phyloP scores from a whole-genome alignment of 1,140 invertebrate genomes.

The Calliopsis andreniformis region DNA sequence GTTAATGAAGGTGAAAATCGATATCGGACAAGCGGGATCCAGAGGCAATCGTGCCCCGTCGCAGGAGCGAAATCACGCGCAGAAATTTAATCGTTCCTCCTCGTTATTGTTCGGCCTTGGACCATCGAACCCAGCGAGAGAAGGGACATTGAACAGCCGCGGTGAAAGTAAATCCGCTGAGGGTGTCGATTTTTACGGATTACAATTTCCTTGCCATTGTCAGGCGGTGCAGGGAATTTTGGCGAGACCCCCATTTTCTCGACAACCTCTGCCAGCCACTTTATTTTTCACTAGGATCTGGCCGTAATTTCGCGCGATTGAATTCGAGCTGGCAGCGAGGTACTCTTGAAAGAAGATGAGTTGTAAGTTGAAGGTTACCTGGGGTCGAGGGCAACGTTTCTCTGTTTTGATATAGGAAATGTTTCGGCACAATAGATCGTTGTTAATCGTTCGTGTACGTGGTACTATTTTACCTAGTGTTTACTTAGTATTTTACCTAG shows the following conservation, averaged over 20 bases:
- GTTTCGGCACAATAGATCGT: too few relatives aligned
- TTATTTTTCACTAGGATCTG: background rate
- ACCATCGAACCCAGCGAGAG: too few relatives aligned
- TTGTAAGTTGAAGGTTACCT: too few relatives aligned
- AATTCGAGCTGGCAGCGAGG: background rate
- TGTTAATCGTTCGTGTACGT: too few relatives aligned
- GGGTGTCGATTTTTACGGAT: background rate
- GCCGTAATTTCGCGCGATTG: constrained; percentile 8
- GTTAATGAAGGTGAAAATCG: constrained; percentile 27
- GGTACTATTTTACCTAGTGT: too few relatives aligned
- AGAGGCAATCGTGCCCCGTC: background rate
- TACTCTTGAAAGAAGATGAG: too few relatives aligned
- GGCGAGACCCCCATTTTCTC: background rate
- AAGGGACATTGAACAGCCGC: too few relatives aligned
- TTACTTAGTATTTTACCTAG: too few relatives aligned
- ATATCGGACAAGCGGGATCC: constrained; percentile 7
- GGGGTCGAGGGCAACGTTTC: too few relatives aligned
- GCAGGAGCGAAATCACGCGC: background rate
- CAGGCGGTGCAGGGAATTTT: background rate
- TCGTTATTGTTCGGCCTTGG: background rate
- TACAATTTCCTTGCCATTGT: constrained; percentile 12
- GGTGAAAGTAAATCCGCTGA: background rate
- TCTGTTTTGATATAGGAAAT: too few relatives aligned
- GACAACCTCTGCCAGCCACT: background rate
- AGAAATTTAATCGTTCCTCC: background rate